Evolutionary conservation across 1,140 invertebrate species (phyloP).

Genomic region (Mactra quadrangularis): DNA sequence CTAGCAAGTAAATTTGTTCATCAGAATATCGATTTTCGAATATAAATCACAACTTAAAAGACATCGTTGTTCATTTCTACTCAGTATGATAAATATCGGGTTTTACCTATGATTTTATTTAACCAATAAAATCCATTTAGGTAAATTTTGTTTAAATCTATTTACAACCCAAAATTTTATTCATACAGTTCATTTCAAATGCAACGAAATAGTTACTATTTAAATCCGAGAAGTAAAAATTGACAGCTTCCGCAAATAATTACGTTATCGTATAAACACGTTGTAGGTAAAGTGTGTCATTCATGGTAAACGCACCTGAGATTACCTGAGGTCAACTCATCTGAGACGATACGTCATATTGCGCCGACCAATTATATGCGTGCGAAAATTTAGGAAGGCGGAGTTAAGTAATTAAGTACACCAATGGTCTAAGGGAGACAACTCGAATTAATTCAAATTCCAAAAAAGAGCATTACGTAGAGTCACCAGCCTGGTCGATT

Average conservation of each 20-base stretch:
- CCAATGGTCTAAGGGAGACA: not conserved
- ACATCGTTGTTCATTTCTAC: too few relatives aligned
- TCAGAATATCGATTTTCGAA: slow-evolving; percentile 26
- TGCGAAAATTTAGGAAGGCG: slow-evolving; percentile 33
- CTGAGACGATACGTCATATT: slow-evolving; percentile 17
- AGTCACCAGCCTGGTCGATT: too few relatives aligned
- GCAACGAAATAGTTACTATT: not conserved
- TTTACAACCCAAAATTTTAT: too few relatives aligned
- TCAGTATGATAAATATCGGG: too few relatives aligned
- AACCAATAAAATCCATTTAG: too few relatives aligned
- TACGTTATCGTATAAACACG: slow-evolving; percentile 25
- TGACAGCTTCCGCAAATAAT: slow-evolving; percentile 34
- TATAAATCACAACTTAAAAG: not conserved
- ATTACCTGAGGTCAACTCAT: slow-evolving; percentile 56
- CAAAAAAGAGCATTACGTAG: too few relatives aligned
- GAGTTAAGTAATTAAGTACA: not conserved
- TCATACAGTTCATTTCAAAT: too few relatives aligned
- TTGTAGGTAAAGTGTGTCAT: slow-evolving; percentile 38
- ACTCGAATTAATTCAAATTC: too few relatives aligned
- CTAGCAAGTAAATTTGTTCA: slow-evolving; percentile 23
- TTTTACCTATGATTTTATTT: too few relatives aligned
- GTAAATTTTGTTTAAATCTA: too few relatives aligned
- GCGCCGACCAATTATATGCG: slow-evolving; percentile 30
- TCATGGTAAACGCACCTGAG: slow-evolving; percentile 36
- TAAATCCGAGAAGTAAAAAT: not conserved